These are phyloP conservation scores for Tachysurus vachellii DNA, from an alignment of 2,113 vertebrate genomes.

Conservation along the genomic window DNA sequence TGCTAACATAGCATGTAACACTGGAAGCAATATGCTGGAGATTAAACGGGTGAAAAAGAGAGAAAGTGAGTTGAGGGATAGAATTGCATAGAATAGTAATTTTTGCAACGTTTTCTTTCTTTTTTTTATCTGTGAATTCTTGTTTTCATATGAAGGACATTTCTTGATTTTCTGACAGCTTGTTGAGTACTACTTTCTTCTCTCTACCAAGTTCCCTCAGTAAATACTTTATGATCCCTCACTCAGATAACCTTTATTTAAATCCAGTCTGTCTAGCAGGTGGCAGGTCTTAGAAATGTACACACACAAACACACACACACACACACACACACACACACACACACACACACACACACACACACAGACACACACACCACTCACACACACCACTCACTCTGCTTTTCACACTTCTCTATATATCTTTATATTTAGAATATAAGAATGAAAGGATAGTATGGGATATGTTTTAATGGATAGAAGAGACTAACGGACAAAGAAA, in stretches of 20 bases:
- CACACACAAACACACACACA: neutral
- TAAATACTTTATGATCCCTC: conserved; percentile 11
- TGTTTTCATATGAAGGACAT: neutral
- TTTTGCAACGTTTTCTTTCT: neutral
- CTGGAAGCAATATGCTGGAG: neutral
- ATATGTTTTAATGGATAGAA: neutral
- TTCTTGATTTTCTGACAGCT: neutral
- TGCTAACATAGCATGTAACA: neutral
- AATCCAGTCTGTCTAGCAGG: neutral
- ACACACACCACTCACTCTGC: conserved; percentile 13
- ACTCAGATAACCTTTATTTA: conserved; percentile 4
- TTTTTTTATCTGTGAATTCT: neutral
- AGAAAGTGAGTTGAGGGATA: neutral
- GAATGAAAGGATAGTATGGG: neutral
- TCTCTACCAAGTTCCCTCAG: neutral
- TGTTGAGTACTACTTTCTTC: conserved; percentile 5
- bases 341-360: too few relatives aligned
- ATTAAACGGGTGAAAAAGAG: neutral
- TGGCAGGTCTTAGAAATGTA: conserved; percentile 10
- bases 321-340: too few relatives aligned
- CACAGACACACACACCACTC: too few relatives aligned
- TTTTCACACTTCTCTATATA: neutral
- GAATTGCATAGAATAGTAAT: neutral
- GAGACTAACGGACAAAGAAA: neutral
- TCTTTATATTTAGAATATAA: neutral